Percentiles rank a stretch among this genome's conserved stretches.
These are phyloP conservation scores for Sapayoa aenigma DNA, from an alignment of 2,113 vertebrate species.

Conservation along the genomic window DNA sequence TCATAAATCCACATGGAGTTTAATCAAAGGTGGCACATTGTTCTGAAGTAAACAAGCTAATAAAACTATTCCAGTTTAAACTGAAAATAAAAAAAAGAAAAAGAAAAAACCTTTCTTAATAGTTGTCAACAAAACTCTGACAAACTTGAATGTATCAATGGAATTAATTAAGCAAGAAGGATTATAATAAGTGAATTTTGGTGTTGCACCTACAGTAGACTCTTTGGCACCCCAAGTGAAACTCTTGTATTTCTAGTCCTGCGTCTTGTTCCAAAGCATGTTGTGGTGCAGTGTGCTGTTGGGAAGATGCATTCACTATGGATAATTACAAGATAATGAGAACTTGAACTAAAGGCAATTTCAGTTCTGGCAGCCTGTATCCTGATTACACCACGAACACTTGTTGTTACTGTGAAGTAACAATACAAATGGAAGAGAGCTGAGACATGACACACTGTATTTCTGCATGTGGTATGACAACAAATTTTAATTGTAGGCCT, in stretches of 20 bases:
- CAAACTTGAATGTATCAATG: conserved; percentile 63
- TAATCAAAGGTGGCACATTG: conserved; percentile 77
- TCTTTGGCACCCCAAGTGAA: conserved; percentile 50
- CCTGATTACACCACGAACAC: conserved; percentile 2
- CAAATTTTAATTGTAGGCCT: background rate
- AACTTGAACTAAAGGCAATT: conserved; percentile 49
- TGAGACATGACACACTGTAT: background rate
- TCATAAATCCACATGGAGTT: conserved; percentile 79
- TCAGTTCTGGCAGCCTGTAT: conserved; percentile 13
- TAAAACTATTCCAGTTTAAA: conserved; percentile 68
- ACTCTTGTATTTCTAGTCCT: conserved; percentile 33
- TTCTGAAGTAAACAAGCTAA: conserved; percentile 74
- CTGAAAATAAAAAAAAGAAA: background rate
- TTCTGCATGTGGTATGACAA: background rate
- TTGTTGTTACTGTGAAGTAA: conserved; percentile 30
- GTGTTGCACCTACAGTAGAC: conserved; percentile 55
- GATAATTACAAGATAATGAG: conserved; percentile 70
- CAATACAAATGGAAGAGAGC: background rate
- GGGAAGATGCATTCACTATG: conserved; percentile 54
- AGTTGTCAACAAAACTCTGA: conserved; percentile 61
- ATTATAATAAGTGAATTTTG: conserved; percentile 65
- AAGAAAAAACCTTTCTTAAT: conserved; percentile 57
- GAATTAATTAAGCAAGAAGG: conserved; percentile 71
- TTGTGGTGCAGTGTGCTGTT: conserved; percentile 22
- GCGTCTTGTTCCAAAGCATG: conserved; percentile 41